A percentile compares a stretch with the other conserved stretches of the same genome.
These are phyloP conservation scores for Drosophila atripex DNA, from an alignment of 2,888 invertebrate genomes.

Conservation along the genomic window DNA sequence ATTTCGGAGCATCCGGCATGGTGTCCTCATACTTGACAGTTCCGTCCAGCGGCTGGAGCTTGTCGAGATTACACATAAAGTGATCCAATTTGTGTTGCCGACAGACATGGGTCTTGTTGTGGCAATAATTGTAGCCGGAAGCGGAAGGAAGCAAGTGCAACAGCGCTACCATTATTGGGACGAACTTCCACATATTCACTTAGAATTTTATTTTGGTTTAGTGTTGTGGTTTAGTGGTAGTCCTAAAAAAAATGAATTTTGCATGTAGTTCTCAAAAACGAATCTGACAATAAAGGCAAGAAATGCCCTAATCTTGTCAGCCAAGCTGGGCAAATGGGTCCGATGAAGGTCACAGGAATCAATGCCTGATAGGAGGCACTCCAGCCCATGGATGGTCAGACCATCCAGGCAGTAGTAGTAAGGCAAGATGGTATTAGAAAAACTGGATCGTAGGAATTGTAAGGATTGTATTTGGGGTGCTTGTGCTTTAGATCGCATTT, in stretches of 20 bases:
- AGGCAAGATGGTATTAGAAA: too few relatives aligned
- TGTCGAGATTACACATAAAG: conserved; percentile 45
- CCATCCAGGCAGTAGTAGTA: too few relatives aligned
- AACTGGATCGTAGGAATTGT: too few relatives aligned
- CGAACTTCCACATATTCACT: not conserved
- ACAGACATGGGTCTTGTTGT: conserved; percentile 35
- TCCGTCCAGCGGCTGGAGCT: conserved; percentile 10
- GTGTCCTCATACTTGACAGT: conserved; percentile 3
- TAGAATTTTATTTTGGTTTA: not conserved
- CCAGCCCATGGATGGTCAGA: too few relatives aligned
- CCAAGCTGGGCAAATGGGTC: conserved; percentile 26
- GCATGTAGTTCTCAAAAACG: not conserved
- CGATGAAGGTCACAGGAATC: too few relatives aligned
- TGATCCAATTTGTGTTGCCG: conserved; percentile 4
- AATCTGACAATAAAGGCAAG: not conserved
- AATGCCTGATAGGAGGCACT: too few relatives aligned
- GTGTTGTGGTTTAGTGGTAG: too few relatives aligned
- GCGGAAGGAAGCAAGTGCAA: not conserved
- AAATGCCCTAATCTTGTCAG: not conserved
- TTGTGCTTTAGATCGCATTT: too few relatives aligned
- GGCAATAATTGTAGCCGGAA: conserved; percentile 50
- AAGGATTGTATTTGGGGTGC: too few relatives aligned
- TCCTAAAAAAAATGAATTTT: not conserved
- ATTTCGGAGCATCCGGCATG: conserved; percentile 49
- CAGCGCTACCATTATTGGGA: not conserved